Conservation (phyloP, 2,113 vertebrate species). For the Melanocharis versteri region DNA sequence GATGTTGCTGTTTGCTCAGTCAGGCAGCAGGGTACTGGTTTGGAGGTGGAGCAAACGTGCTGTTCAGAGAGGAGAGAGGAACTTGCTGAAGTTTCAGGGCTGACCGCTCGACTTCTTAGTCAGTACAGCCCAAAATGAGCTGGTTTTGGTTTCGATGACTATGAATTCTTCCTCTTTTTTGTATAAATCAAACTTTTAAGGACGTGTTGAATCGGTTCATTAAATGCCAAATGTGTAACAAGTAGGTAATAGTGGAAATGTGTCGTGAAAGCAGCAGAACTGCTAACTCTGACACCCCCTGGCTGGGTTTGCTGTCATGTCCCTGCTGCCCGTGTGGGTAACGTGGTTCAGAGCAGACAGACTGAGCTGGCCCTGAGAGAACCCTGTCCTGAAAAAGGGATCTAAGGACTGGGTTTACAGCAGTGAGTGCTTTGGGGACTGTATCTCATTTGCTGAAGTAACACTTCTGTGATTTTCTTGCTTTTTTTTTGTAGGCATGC, state of each 20-base stretch:
- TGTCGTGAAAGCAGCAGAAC: background rate
- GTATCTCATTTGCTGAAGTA: background rate
- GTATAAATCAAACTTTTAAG: background rate
- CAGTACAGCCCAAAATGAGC: background rate
- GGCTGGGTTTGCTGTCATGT: background rate
- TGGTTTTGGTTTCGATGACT: background rate
- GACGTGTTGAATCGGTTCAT: background rate
- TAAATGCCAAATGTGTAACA: background rate
- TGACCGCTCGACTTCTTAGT: background rate
- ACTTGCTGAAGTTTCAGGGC: background rate
- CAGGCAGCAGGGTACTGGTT: background rate
- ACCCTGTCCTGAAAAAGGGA: background rate
- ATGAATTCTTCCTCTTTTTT: background rate
- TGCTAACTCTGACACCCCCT: background rate
- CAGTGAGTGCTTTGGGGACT: background rate
- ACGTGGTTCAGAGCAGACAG: background rate
- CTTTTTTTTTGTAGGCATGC: slow-evolving; percentile 84
- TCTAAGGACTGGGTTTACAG: background rate
- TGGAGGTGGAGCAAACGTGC: background rate
- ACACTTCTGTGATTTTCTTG: slow-evolving; percentile 54
- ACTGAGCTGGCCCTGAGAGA: background rate
- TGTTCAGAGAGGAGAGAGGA: background rate
- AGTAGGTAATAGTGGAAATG: background rate
- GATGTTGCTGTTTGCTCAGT: background rate
- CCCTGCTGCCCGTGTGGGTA: background rate